Evolutionary conservation across 2,888 invertebrate species (phyloP), one percentile per base, ranked within the genome.

Genomic region (Tupiocoris notatus): DNA sequence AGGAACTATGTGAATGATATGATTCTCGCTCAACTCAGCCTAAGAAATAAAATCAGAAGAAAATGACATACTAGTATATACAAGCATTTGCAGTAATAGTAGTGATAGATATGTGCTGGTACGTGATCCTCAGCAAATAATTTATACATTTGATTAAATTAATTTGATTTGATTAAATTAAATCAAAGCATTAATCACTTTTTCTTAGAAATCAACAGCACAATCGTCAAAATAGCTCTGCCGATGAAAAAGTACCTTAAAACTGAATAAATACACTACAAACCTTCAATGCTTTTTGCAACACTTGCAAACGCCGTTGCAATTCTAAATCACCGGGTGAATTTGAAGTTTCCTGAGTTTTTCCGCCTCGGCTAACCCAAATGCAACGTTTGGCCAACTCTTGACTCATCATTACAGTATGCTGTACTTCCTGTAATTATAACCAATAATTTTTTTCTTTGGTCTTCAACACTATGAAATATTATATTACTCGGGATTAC

Each of bases 351-450:
- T 73, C 62, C 57, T 77, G 77, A 65, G 75, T 25, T 71, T 79
- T 73, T 22, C 79, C 65, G 58, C 77, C 86, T 66, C 91, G 87
- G 81, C 91, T 90, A 83, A 92, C 88, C 93, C 93, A 93, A 82
- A 93, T 88, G 82, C 92, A 92, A 75, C 92, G 88, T 80, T 91
- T 89, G 0, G 92, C 91, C 75, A 92, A 86, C 82, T 93, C 92
- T 81, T 76, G 76, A 81, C 91, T 91, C 88, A 92, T 90, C 80
- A 92, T 87, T 6, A 93, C 91, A 0, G 92, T 91, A 83, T 92
- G 92, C 81, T 92, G 92, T 0, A 93, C 91, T 84, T 93, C 92
- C 89, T 90, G 62, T 83, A 1, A 83, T 54, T 79, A 21, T 23
- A 78, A 73, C n/a, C n/a, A n/a, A n/a, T n/a, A n/a, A n/a, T n/a